Percentiles rank a stretch among this genome's conserved stretches.
phyloP scores from a whole-genome alignment of 2,113 vertebrate species.

The Oreochromis aureus region DNA sequence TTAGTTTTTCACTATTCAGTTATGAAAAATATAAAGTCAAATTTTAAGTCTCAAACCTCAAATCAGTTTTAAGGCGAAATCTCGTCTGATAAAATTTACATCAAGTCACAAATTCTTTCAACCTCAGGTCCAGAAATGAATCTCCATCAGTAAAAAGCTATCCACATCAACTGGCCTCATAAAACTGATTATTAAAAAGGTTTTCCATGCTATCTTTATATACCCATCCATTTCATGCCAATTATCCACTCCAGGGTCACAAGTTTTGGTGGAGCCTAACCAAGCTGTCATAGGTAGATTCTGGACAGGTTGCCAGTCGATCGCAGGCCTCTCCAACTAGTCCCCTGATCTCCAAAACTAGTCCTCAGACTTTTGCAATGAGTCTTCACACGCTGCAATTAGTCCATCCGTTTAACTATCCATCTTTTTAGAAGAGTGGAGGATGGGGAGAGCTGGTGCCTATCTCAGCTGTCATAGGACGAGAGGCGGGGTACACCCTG shows the following conservation, averaged over 20 bases:
- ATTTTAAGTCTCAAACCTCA: neutral
- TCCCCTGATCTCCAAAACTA: neutral
- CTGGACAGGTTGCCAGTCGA: neutral
- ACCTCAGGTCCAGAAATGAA: neutral
- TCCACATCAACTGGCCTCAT: neutral
- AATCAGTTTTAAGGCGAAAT: neutral
- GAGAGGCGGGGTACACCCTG: neutral
- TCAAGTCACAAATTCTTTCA: neutral
- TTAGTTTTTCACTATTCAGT: neutral
- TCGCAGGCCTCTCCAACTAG: neutral
- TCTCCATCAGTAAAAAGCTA: neutral
- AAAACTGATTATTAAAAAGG: neutral
- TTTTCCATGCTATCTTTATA: neutral
- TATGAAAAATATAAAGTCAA: neutral
- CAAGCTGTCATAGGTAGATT: neutral
- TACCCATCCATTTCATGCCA: neutral
- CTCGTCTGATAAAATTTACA: neutral
- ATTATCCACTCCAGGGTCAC: neutral
- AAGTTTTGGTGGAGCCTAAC: neutral
- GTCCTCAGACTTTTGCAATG: neutral
- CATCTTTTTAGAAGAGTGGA: neutral
- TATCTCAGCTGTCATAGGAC: neutral
- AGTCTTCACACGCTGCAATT: neutral
- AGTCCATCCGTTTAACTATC: neutral
- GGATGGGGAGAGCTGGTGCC: neutral